Percentiles rank a stretch among this genome's conserved stretches.
Conservation (phyloP, 2,888 invertebrate genomes). For the Unio pictorum region DNA sequence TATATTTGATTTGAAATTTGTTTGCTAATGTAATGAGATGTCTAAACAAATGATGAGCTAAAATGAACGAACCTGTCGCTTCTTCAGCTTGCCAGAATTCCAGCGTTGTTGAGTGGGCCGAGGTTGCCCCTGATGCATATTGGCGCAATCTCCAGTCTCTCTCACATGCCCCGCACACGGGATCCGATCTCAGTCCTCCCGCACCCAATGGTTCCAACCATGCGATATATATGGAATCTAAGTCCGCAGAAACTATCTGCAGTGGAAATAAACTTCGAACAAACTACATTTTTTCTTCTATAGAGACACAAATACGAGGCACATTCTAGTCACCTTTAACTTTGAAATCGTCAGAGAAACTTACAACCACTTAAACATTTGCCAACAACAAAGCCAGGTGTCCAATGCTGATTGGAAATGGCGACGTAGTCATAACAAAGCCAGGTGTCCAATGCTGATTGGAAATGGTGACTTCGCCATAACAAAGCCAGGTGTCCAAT, state of each 20-base stretch:
- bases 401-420: too few species aligned
- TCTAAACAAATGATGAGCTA: too few species aligned
- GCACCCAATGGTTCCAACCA: slow-evolving; percentile 59
- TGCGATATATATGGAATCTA: slow-evolving; percentile 38
- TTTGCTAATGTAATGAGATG: too few species aligned
- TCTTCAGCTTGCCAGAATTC: slow-evolving; percentile 46
- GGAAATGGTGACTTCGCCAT: too few species aligned
- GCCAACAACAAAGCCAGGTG: too few species aligned
- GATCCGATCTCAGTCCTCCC: slow-evolving; percentile 11
- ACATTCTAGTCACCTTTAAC: too few species aligned
- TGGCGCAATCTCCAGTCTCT: slow-evolving; percentile 43
- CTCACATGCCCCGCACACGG: slow-evolving; percentile 48
- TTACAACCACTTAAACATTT: too few species aligned
- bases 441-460: too few species aligned
- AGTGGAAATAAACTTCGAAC: background rate
- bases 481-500: too few species aligned
- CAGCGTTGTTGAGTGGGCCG: slow-evolving; percentile 32
- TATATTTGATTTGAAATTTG: too few species aligned
- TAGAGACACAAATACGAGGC: background rate
- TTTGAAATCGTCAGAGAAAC: too few species aligned
- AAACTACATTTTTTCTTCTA: background rate
- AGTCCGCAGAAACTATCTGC: slow-evolving; percentile 41
- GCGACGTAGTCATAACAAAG: too few species aligned
- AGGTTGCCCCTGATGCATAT: slow-evolving; percentile 47
- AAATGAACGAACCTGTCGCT: slow-evolving; percentile 46